These are phyloP conservation scores for Ectemnius cavifrons DNA, from an alignment of 2,888 invertebrate species.

Conservation along the genomic window DNA sequence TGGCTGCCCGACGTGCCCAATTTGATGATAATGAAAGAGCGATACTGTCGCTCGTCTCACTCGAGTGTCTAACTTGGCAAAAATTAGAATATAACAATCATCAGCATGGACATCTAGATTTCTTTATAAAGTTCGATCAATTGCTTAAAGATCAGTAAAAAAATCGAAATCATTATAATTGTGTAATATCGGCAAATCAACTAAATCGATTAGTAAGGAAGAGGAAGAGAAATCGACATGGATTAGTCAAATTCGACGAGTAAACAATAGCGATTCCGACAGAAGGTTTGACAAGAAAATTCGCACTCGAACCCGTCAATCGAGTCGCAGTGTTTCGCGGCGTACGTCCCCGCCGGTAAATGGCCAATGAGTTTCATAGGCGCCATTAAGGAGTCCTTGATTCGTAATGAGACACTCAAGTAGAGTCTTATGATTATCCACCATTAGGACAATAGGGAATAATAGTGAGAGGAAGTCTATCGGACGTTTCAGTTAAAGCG, in stretches of 20 bases:
- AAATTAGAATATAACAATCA: no score
- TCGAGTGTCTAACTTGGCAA: constrained; percentile 8
- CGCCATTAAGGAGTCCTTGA: constrained; percentile 66
- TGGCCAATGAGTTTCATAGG: constrained; percentile 71
- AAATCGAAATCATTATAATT: no score
- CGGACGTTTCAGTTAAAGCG: constrained; percentile 24
- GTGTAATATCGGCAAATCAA: no score
- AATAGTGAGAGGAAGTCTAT: constrained; percentile 46
- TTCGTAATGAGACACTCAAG: constrained; percentile 73
- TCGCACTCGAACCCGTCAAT: constrained; percentile 66
- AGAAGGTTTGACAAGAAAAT: constrained; percentile 60
- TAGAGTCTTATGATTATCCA: constrained; percentile 72
- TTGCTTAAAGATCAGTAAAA: no score
- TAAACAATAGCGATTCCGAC: not conserved
- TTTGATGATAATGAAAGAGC: constrained; percentile 56
- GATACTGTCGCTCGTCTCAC: constrained; percentile 31
- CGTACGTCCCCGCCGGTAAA: constrained; percentile 60
- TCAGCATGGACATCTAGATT: no score
- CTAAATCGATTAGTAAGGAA: no score
- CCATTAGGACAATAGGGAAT: constrained; percentile 71
- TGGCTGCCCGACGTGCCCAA: constrained; percentile 47
- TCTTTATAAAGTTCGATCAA: no score
- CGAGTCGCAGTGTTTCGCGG: constrained; percentile 46
- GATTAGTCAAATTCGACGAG: no score
- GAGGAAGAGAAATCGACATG: no score